Evolutionary conservation across 2,888 invertebrate species (phyloP).

Genomic region (Fragum fragum): DNA sequence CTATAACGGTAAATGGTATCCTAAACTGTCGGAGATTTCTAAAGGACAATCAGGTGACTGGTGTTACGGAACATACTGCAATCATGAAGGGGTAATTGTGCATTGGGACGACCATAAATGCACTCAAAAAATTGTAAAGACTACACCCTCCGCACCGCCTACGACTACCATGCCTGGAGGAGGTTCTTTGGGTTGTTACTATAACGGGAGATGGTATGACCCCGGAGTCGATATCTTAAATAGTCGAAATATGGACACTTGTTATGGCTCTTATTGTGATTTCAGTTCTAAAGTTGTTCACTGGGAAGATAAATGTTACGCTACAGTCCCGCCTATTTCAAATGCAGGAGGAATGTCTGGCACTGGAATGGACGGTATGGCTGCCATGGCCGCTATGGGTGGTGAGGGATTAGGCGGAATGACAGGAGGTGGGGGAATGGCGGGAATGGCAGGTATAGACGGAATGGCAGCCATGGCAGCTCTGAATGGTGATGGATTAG

Average conservation of each 20-base stretch:
- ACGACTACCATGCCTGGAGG: not conserved
- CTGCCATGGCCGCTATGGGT: not conserved
- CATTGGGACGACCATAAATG: slow-evolving; percentile 67
- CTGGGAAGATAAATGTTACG: slow-evolving; percentile 57
- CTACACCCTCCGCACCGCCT: slow-evolving; percentile 23
- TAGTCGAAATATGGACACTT: slow-evolving; percentile 36
- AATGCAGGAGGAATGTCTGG: not conserved
- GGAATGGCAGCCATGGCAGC: slow-evolving; percentile 23
- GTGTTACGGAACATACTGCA: slow-evolving; percentile 65
- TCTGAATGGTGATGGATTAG: slow-evolving; percentile 21
- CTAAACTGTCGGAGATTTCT: slow-evolving; percentile 48
- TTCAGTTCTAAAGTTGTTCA: slow-evolving; percentile 44
- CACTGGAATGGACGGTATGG: not conserved
- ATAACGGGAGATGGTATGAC: slow-evolving; percentile 51
- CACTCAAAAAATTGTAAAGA: slow-evolving; percentile 14
- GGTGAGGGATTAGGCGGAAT: not conserved
- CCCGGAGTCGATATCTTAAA: slow-evolving; percentile 60
- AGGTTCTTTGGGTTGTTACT: slow-evolving; percentile 36
- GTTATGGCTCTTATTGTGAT: slow-evolving; percentile 60
- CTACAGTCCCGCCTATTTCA: slow-evolving; percentile 36
- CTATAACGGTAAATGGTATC: slow-evolving; percentile 38
- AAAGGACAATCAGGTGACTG: slow-evolving; percentile 57
- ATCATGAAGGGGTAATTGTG: slow-evolving; percentile 53
- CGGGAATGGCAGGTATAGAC: slow-evolving; percentile 24
- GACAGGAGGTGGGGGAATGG: slow-evolving; percentile 3